A percentile compares a stretch with the other conserved stretches of the same genome.
These are phyloP conservation scores for Napeogenes sylphis DNA, from an alignment of 2,888 invertebrate genomes.

Conservation along the genomic window DNA sequence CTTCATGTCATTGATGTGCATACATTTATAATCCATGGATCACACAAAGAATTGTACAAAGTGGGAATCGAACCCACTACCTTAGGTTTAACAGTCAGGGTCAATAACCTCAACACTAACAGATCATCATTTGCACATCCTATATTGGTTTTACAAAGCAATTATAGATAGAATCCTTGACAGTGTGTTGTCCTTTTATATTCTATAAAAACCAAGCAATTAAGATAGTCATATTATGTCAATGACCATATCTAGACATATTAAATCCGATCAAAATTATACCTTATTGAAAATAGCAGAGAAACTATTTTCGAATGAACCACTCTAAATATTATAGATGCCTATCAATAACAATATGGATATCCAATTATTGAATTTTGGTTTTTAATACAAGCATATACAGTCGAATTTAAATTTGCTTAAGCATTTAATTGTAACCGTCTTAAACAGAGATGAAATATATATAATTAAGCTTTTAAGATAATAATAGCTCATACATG, in stretches of 20 bases:
- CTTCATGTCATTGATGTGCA: too few relatives aligned
- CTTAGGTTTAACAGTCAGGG: too few relatives aligned
- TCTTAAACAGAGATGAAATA: neutral
- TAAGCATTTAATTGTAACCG: neutral
- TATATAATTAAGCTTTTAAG: neutral
- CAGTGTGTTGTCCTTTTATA: conserved; percentile 1
- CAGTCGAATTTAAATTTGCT: neutral
- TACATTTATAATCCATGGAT: too few relatives aligned
- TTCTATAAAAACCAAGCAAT: conserved; percentile 4
- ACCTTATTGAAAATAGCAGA: neutral
- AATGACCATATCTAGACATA: neutral
- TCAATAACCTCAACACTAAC: too few relatives aligned
- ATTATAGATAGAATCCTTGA: neutral
- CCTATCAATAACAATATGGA: neutral
- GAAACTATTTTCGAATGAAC: neutral
- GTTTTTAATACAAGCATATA: neutral
- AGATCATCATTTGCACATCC: too few relatives aligned
- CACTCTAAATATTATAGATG: neutral
- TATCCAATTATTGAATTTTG: neutral
- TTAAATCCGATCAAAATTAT: neutral
- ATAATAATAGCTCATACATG: neutral
- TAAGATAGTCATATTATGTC: conserved; percentile 6
- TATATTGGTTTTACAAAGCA: neutral
- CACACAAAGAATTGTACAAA: too few relatives aligned
- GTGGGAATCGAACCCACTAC: too few relatives aligned